Percentiles rank a stretch among this genome's conserved stretches.
phyloP scores from a whole-genome alignment of 35 echinoderm and acorn worm species.

The Eucidaris tribuloides region DNA sequence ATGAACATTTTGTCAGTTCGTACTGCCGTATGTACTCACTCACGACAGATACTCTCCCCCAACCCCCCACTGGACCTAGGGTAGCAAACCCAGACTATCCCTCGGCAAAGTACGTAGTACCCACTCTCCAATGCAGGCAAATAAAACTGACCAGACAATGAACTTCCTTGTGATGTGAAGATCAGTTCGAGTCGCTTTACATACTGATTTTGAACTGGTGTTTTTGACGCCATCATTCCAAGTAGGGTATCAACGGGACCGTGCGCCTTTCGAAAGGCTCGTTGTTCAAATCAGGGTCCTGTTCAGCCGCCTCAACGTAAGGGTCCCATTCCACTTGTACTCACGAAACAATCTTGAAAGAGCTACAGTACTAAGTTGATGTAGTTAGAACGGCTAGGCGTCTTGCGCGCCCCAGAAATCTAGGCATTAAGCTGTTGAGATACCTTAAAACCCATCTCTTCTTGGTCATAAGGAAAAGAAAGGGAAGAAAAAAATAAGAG shows the following conservation, averaged over 20 bases:
- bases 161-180: too few species aligned
- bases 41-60: not conserved
- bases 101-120: not conserved
- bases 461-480: too few species aligned
- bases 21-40: not conserved
- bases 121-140: not conserved
- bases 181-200: too few species aligned
- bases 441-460: too few species aligned
- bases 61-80: not conserved
- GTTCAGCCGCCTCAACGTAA: constrained; percentile 63
- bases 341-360: not conserved
- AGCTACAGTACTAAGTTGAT: constrained; percentile 38
- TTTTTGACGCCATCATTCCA: too few species aligned
- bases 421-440: constrained; percentile 39
- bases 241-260: too few species aligned
- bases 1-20: constrained; percentile 32
- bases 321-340: not conserved
- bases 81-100: not conserved
- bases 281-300: constrained; percentile 55
- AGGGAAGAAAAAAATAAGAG: too few species aligned
- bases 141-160: not conserved
- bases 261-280: not conserved
- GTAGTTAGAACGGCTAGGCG: constrained; percentile 31
- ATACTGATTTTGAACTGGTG: too few species aligned
- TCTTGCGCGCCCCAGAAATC: constrained; percentile 44